Evolutionary conservation across 2,797 vertebrate genomes (phyloP).

Genomic region (Glyptemys insculpta): DNA sequence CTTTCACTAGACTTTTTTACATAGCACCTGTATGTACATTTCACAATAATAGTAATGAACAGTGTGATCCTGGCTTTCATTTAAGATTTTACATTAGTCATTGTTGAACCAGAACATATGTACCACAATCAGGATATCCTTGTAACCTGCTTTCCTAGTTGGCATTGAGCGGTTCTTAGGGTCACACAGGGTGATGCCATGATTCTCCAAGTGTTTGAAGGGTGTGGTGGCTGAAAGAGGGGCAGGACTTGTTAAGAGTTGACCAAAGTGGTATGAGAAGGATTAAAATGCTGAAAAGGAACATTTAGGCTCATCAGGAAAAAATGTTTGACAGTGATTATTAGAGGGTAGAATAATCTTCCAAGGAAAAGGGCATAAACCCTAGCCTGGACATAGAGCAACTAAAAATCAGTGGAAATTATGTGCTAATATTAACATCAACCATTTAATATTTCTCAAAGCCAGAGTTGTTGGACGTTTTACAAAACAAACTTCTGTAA

Average conservation of each 20-base stretch:
- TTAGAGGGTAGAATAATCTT: neutral
- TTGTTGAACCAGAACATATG: too few relatives aligned
- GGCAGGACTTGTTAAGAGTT: neutral
- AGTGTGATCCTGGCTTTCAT: too few relatives aligned
- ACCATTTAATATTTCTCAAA: neutral
- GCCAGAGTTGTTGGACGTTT: neutral
- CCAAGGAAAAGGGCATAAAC: neutral
- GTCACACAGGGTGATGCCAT: neutral
- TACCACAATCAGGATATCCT: too few relatives aligned
- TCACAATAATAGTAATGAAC: too few relatives aligned
- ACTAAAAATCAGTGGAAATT: neutral
- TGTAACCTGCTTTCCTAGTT: too few relatives aligned
- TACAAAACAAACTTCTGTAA: too few relatives aligned
- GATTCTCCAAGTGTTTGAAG: neutral
- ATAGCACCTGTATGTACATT: too few relatives aligned
- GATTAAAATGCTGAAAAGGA: neutral
- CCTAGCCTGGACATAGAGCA: neutral
- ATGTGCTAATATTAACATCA: neutral
- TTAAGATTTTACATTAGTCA: too few relatives aligned
- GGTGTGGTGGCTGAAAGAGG: neutral
- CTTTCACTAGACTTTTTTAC: too few relatives aligned
- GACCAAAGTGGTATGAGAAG: neutral
- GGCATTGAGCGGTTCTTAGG: too few relatives aligned
- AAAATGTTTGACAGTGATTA: neutral
- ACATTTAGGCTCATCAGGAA: accelerated